These are phyloP conservation scores for Micoletzkya japonica DNA, from an alignment of 2,888 invertebrate genomes.

Conservation along the genomic window DNA sequence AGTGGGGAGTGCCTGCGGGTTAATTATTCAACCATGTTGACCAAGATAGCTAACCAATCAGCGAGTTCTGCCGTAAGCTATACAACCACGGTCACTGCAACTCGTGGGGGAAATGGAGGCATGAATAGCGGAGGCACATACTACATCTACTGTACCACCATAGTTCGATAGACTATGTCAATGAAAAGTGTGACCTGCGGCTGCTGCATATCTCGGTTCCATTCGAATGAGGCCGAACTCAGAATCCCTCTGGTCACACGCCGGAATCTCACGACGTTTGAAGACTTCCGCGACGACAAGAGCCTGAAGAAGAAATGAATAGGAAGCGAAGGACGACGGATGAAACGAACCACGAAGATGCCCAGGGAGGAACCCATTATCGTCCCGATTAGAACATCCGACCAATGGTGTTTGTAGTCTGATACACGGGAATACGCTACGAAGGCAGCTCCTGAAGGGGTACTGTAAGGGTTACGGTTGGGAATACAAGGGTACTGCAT, in stretches of 20 bases:
- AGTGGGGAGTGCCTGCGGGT: no score
- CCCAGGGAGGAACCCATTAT: constrained; percentile 65
- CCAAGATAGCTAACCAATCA: no score
- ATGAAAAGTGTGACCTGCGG: not conserved
- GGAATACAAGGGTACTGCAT: constrained; percentile 44
- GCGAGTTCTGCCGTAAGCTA: no score
- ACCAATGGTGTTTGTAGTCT: constrained; percentile 87
- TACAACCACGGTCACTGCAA: no score
- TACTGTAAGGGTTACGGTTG: constrained; percentile 78
- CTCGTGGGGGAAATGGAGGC: no score
- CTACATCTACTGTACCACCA: not conserved
- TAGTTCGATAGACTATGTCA: no score
- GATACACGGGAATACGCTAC: constrained; percentile 53
- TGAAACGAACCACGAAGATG: constrained; percentile 38
- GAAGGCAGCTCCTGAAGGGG: constrained; percentile 39
- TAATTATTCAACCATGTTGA: no score
- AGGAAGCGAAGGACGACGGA: not conserved
- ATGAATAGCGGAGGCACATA: no score
- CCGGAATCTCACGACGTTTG: constrained; percentile 58
- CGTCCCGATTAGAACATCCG: constrained; percentile 85
- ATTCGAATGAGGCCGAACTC: constrained; percentile 47
- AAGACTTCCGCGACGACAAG: constrained; percentile 61
- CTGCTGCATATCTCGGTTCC: constrained; percentile 23
- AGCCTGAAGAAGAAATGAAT: constrained; percentile 44
- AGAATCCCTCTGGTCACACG: constrained; percentile 31